phyloP scores from a whole-genome alignment of 2,888 invertebrate genomes.

The Diarsia mendica region DNA sequence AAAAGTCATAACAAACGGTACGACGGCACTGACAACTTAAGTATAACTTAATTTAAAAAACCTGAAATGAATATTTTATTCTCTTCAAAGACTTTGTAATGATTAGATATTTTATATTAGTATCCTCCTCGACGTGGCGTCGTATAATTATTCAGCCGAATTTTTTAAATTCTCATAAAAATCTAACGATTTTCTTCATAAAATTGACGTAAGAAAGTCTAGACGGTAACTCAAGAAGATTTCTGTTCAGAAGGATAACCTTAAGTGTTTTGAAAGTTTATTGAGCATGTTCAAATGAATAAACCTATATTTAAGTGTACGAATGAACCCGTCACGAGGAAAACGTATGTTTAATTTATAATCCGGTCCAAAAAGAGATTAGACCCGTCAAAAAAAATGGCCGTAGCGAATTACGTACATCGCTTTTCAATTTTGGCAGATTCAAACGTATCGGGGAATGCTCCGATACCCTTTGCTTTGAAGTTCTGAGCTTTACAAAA shows the following conservation, averaged over 20 bases:
- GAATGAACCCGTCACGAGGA: constrained; percentile 21
- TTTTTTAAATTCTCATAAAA: constrained; percentile 33
- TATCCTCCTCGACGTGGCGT: constrained; percentile 28
- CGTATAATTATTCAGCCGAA: constrained; percentile 28
- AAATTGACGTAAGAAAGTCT: constrained; percentile 45
- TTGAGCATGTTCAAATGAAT: constrained; percentile 17
- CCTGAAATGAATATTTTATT: constrained; percentile 52
- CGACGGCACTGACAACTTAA: constrained; percentile 38
- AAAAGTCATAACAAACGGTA: constrained; percentile 69
- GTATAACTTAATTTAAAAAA: constrained; percentile 58
- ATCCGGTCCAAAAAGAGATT: constrained; percentile 53
- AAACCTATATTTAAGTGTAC: constrained; percentile 24
- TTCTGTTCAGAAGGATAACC: constrained; percentile 17
- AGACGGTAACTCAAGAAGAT: constrained; percentile 32
- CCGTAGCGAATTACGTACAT: constrained; percentile 60
- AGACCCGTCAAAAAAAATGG: constrained; percentile 59
- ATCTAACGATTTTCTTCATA: background rate
- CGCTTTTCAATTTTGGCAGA: constrained; percentile 68
- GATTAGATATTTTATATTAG: constrained; percentile 53
- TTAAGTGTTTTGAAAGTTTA: constrained; percentile 7
- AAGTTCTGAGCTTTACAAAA: constrained; percentile 75
- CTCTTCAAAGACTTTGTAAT: constrained; percentile 29
- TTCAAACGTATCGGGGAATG: constrained; percentile 69
- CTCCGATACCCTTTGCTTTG: constrained; percentile 75
- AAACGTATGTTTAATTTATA: constrained; percentile 55